Base-by-base conservation (phyloP, 2,888 invertebrate genomes). In the Sthenelais limicola region DNA sequence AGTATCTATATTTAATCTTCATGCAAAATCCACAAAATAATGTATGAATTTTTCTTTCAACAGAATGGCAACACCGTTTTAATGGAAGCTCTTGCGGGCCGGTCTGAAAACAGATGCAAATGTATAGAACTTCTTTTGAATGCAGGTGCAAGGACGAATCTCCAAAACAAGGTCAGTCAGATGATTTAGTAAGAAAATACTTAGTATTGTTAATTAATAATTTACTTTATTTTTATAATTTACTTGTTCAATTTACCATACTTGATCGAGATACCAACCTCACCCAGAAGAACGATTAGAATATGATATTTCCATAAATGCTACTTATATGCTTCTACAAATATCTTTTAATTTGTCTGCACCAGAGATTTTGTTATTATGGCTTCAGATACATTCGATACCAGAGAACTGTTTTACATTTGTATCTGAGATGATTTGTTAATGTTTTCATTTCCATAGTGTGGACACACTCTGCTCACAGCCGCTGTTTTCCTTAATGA, bases 141-240 rank as follows among this genome's bases (percentile, higher is more conserved):
- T 32, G 56, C 56, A n/a, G 56, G 56, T n/a, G 56, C 56, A 3
- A 56, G 56, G 15, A 56, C 35, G n/a, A 56, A 56, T 21, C 15
- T 56, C n/a, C 4, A 56, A 24, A 56, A 56, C 35, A 5, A 56
- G 30, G 56, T 56, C 2, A n/a, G 52, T 52, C 3, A 32, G 54
- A 26, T 5, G 5, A 26, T 49, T 49, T 9, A 43, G 15, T 9
- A 43, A 43, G 43, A 9, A 15, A 15, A 15, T 43, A 12, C 43
- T 43, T 9, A 43, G 43, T 15, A 43, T 15, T 15, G 15, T 43
- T 43, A 12, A 43, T 12, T 12, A 43, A 9, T 12, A 43, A 43
- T 52, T 52, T 52, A 26, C 21, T 52, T 24, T 3, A 24, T 15
- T 3, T 52, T 3, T 52, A 52, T n/a, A n/a, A n/a, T n/a, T n/a